Base-by-base conservation (phyloP, 2,888 invertebrate genomes). In the Heliconius erato region DNA sequence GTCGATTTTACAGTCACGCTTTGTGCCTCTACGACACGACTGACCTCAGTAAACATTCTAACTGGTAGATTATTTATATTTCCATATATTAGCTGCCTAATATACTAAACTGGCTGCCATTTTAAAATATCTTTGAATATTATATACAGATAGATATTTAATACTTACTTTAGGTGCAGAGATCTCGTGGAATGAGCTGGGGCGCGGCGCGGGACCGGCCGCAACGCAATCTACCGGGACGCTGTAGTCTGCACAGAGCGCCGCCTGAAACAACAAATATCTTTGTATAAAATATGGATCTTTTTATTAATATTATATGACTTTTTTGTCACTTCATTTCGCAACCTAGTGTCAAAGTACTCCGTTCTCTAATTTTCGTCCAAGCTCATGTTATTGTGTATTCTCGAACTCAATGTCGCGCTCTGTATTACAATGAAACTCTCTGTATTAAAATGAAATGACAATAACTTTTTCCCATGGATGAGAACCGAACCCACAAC, bases 171-270 rank as follows among this genome's bases (percentile, higher is more conserved):
- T 96, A 35, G 95, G 96, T 63, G 94, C 93, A 80, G 95, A 95
- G 86, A 94, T 94, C 87, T 95, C 96, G 89, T 96, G 96, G 96
- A 96, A 95, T 74, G 96, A 96, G 97, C 96, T 98, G 93, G 92
- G 97, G 92, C 94, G 97, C 92, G 92, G 97, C 93, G 95, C 97
- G 93, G 94, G 98, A 93, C 94, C 98, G 92, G 96, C 98, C 85
- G 96, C 96, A 86, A 98, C 97, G 92, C 98, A 98, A 94, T 98
- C 98, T 88, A 98, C 97, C 79, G 98, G 98, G 88, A 98, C 96
- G 94, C 98, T 98, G 95, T 98, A 98, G 93, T 98, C 98, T 91
- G 98, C 98, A 94, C 98, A 98, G 88, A 98, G 96, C 86, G 98
- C 97, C 90, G 98, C 97, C 98, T 98, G 97, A 5, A 97, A 93